These are phyloP conservation scores for Gambelia wislizenii DNA, from an alignment of 2,797 vertebrate species.

Conservation along the genomic window DNA sequence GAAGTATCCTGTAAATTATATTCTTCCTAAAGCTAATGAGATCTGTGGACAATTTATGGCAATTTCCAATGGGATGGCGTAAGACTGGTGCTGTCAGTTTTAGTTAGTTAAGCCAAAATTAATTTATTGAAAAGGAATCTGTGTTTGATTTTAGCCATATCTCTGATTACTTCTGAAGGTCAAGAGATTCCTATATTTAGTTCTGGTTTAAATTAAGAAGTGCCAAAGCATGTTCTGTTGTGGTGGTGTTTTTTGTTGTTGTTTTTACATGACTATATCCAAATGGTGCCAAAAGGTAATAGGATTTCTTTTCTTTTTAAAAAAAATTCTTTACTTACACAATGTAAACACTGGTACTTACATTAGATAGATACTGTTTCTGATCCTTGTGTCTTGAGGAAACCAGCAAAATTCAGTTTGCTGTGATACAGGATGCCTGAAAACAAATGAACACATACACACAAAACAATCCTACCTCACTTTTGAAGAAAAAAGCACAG, in stretches of 20 bases:
- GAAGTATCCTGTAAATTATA: conserved; percentile 15
- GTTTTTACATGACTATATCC: conserved; percentile 70
- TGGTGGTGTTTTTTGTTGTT: conserved; percentile 45
- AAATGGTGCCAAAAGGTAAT: conserved; percentile 81
- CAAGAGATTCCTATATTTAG: conserved; percentile 63
- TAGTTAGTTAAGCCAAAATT: conserved; percentile 68
- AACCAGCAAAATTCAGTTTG: conserved; percentile 61
- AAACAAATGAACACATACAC: conserved; percentile 44
- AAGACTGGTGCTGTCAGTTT: conserved; percentile 55
- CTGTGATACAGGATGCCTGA: conserved; percentile 68
- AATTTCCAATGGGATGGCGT: conserved; percentile 49
- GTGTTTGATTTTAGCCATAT: conserved; percentile 67
- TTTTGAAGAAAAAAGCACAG: conserved; percentile 62
- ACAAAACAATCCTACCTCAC: conserved; percentile 78
- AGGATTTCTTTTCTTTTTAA: conserved; percentile 78
- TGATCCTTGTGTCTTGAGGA: conserved; percentile 61
- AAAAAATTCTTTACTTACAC: conserved; percentile 19
- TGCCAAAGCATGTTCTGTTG: conserved; percentile 79
- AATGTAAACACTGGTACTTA: conserved; percentile 69
- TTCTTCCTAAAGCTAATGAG: conserved; percentile 38
- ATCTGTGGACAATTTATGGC: conserved; percentile 30
- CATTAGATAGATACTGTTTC: conserved; percentile 62
- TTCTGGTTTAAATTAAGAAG: conserved; percentile 67
- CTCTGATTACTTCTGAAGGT: conserved; percentile 58
- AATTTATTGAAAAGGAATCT: conserved; percentile 62